Evolutionary conservation across 2,888 invertebrate genomes (phyloP), one percentile per base, ranked within the genome.

Genomic region (Diarsia brunnea): DNA sequence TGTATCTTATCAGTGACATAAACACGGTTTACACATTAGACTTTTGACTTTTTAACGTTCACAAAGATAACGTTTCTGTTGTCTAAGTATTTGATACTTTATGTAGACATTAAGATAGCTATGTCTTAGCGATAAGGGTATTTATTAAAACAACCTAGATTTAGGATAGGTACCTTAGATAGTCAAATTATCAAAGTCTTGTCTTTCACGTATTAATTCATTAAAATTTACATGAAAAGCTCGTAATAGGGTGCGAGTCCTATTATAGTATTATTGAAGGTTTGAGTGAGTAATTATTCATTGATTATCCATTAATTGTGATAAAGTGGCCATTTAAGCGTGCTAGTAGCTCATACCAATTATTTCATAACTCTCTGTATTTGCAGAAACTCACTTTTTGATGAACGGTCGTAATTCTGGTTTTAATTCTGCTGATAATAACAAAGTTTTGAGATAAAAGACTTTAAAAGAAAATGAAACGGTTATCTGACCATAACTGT

Each of bases 231-330:
- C 67, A 81, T 68, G 72, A 74, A 75, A 80, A 63, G 65, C 49
- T 81, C 64, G 45, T 78, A 71, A 82, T 61, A 55, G 65, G 51
- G 51, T 63, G 68, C 16, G 43, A 79, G 58, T 66, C 38, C 49
- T 68, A 70, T 75, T 69, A 79, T 78, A 45, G 67, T 73, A 75
- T 72, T 70, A 69, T 70, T 76, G 61, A 65, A 69, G 72, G 65
- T 74, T 78, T 75, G 69, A 82, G 55, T 76, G 73, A 74, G 64
- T 78, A 85, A 87, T 82, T 87, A 88, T 70, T 80, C 68, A 75
- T 88, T 83, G 84, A 75, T 79, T 79, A 87, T 85, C 70, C 61
- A 77, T 67, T 71, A 79, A 83, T 83, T 83, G 64, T 79, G 73
- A 88, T 75, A 73, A 86, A 77, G 75, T 78, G 69, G 73, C 69